These are phyloP conservation scores for Scolopax bukidnonensis DNA, from an alignment of 2,797 vertebrate genomes.

Conservation along the genomic window DNA sequence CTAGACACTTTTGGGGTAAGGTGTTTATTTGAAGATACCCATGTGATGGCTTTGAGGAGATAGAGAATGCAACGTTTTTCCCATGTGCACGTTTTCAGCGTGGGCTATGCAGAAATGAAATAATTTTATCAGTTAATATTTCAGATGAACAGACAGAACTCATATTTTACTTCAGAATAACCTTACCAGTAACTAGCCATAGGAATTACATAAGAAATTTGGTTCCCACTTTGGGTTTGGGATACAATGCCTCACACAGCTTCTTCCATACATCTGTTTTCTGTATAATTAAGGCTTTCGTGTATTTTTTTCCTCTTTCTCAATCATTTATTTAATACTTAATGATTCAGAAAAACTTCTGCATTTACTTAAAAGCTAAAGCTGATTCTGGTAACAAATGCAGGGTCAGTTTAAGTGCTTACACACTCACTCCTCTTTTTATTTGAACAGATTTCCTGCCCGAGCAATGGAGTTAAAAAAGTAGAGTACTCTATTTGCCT, in stretches of 20 bases:
- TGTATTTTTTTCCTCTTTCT: slow-evolving; percentile 21
- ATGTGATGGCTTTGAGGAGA: neutral
- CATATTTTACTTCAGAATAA: neutral
- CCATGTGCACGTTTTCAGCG: neutral
- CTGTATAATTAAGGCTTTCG: neutral
- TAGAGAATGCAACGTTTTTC: neutral
- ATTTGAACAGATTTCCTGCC: neutral
- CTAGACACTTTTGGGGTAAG: neutral
- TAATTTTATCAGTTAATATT: neutral
- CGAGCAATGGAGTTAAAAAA: neutral
- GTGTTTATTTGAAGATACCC: neutral
- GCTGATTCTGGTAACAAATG: neutral
- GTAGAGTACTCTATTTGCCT: neutral
- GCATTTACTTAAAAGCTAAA: neutral
- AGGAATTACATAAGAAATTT: neutral
- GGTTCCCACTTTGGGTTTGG: neutral
- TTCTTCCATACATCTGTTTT: neutral
- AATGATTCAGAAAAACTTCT: neutral
- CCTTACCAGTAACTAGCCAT: neutral
- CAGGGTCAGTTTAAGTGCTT: neutral
- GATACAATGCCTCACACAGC: neutral
- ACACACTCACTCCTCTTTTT: neutral
- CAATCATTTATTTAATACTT: neutral
- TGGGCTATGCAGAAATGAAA: neutral
- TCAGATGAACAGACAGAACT: neutral